Evolutionary conservation across 2,797 vertebrate species (phyloP), one percentile per base, ranked within the genome.

Genomic region (Petrocephalus schoutedeni): DNA sequence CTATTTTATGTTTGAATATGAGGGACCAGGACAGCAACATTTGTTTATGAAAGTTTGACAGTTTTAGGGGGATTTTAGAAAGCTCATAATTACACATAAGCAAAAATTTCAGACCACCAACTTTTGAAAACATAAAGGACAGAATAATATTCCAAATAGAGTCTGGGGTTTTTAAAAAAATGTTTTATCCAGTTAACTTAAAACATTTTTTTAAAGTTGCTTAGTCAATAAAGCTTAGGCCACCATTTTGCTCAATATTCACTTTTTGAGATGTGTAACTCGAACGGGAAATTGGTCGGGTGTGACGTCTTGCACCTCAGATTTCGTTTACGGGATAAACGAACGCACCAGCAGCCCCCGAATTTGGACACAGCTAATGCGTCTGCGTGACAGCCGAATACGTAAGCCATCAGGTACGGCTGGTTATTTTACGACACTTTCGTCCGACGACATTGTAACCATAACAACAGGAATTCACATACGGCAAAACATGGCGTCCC

Each of bases 401-500:
- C 36, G n/a, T 7, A 51, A 6, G 21, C n/a, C 0, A 51, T 10
- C 41, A n/a, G 1, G 10, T 54, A 57, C 59, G 59, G 19, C 9
- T 12, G 6, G 41, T 28, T 6, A 14, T 88, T n/a, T 88, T 86
- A 61, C 89, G 89, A 90, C 91, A 53, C 12, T n/a, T 41, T 32
- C 3, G 1, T 85, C 54, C 59, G 82, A 36, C 82, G 32, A 12
- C 14, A 36, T 0, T 16, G 49, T 57, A 5, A n/a, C 23, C 32
- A 28, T 49, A 64, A 32, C 82, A 85, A 84, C 23, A 32, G 5
- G 36, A 32, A 28, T 49, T 84, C 54, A 21, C 58, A 87, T 92
- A 87, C 90, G 90, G 36, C 71, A 88, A n/a, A 90, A 89, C 28
- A 92, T 92, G 91, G 91, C 90, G 90, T 64, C 88, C 49, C 67